These are phyloP conservation scores for Monochamus saltuarius DNA, from an alignment of 1,140 invertebrate genomes.

Conservation along the genomic window DNA sequence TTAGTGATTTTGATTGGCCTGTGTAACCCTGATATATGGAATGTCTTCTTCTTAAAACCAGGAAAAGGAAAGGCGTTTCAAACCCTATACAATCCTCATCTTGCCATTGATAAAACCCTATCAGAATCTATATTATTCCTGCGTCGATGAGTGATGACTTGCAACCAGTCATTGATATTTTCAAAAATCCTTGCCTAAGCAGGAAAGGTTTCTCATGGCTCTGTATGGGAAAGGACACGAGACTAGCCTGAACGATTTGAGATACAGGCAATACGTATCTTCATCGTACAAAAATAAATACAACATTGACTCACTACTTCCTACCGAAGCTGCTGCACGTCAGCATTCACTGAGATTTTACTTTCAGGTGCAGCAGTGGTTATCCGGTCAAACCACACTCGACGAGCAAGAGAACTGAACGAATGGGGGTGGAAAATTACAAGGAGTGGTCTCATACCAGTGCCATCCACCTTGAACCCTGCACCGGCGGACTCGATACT, in stretches of 20 bases:
- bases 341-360: conserved; percentile 11
- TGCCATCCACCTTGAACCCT: conserved; percentile 12
- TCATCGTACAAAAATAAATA: conserved; percentile 6
- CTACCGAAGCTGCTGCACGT: background rate
- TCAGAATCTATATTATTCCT: conserved; percentile 11
- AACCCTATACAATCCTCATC: conserved; percentile 11
- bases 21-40: conserved; percentile 11
- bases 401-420: background rate
- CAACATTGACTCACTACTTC: conserved; percentile 6
- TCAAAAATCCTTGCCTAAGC: conserved; percentile 14
- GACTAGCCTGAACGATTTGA: conserved; percentile 9
- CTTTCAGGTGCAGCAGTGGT: conserved; percentile 11
- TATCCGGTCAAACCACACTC: conserved; percentile 8
- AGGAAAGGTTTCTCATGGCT: conserved; percentile 6
- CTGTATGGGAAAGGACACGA: conserved; percentile 8
- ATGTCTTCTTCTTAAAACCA: conserved; percentile 13
- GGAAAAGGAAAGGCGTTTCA: background rate
- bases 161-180: conserved; percentile 6
- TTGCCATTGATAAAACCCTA: conserved; percentile 12
- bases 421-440: background rate
- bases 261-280: background rate
- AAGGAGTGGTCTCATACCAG: conserved; percentile 7
- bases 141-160: conserved; percentile 9
- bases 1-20: conserved; percentile 14
- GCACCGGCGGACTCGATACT: conserved; percentile 10